Base-by-base conservation (phyloP, 2,888 invertebrate species). In the Fragum whitleyi region DNA sequence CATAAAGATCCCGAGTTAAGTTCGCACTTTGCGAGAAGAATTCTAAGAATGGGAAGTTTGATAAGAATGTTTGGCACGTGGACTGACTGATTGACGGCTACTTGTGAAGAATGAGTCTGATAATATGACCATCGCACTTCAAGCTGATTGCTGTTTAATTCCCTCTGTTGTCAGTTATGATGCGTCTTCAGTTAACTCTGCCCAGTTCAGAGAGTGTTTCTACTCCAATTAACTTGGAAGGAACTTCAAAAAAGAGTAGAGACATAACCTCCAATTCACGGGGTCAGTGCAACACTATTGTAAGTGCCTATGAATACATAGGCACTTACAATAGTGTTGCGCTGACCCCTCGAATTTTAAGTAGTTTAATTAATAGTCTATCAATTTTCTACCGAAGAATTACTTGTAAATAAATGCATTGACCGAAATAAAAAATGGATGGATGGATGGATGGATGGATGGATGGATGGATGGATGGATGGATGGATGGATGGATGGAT, bases 101-200 rank as follows among this genome's bases (percentile, higher is more conserved):
- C 65, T 65, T 42, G 42, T 65, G 42, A 65, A 42, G 65, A 65
- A 42, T 21, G 65, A 9, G 65, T 32, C 42, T 65, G 65, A 39
- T 65, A 65, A 65, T 65, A 67, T 74, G 74, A 74, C 74, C 74
- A 68, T 74, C 55, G 67, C 23, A 23, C 57, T 57, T 21, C 26
- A 55, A 16, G 3, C 16, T 39, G 57, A 74, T 67, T 26, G 57
- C 57, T 65, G 29, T 74, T 68, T 74, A 74, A 74, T 74, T 55
- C 23, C 16, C 65, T 42, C 21, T 39, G 23, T 42, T 65, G 65
- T 65, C 65, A 65, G 65, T 65, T 65, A 11, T 65, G 19, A 39
- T 42, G 16, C 42, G 42, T 65, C 65, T 65, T 9, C 2, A 65
- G 65, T 14, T 65, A 65, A n/a, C 29, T n/a, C 16, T 65, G 26